Percentiles rank a stretch among this genome's conserved stretches.
phyloP scores from a whole-genome alignment of 2,888 invertebrate species.

The Latrodectus elegans region DNA sequence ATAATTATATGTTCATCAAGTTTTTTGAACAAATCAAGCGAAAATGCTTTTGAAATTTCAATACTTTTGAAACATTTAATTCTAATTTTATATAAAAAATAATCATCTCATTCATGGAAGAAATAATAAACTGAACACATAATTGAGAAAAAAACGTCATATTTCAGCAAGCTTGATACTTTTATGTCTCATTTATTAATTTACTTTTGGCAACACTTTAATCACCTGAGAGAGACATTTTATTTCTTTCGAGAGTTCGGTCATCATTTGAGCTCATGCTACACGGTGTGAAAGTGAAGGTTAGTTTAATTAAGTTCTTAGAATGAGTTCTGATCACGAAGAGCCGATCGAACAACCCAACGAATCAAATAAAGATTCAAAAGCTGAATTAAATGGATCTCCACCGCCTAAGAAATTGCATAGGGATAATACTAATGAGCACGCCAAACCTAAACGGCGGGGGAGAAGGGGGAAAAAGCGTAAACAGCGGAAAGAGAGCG shows the following conservation, averaged over 20 bases:
- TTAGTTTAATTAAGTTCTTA: background rate
- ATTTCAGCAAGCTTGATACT: too few species aligned
- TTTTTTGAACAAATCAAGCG: too few species aligned
- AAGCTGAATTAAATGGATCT: conserved; percentile 8
- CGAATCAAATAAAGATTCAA: conserved; percentile 1
- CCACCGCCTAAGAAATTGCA: conserved; percentile 3
- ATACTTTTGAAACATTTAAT: too few species aligned
- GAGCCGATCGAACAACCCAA: conserved; percentile 19
- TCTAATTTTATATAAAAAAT: too few species aligned
- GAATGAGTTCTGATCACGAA: conserved; percentile 51
- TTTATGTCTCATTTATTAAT: too few species aligned
- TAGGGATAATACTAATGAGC: conserved; percentile 22
- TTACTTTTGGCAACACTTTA: conserved; percentile 1
- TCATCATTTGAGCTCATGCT: background rate
- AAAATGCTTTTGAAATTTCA: too few species aligned
- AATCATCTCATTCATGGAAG: too few species aligned
- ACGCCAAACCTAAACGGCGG: conserved; percentile 46
- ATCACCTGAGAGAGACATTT: conserved; percentile 28
- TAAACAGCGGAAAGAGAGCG: conserved; percentile 52
- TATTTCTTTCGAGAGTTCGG: background rate
- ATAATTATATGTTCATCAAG: too few species aligned
- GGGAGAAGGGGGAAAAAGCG: conserved; percentile 62
- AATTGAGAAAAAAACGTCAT: too few species aligned
- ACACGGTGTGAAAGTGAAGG: background rate
- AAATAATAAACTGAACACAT: too few species aligned